Conservation (phyloP, 2,797 vertebrate species). For the Sebastes dallii region DNA sequence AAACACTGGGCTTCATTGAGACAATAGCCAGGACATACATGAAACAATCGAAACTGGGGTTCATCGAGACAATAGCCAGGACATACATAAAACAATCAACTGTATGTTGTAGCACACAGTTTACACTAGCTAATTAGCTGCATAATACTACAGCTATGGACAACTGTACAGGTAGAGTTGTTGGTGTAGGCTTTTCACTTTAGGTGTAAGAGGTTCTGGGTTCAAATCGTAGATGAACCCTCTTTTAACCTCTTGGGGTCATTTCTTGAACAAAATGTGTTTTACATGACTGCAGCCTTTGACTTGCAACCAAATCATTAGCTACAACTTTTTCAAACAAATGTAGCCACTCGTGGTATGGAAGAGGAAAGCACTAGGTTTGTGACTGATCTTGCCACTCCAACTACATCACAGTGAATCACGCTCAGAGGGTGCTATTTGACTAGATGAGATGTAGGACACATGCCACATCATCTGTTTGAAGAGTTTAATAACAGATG, state of each 20-base stretch:
- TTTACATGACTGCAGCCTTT: not conserved
- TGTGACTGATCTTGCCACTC: not conserved
- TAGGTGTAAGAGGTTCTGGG: no score
- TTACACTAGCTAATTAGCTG: not conserved
- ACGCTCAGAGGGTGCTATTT: not conserved
- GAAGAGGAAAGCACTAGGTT: not conserved
- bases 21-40: not conserved
- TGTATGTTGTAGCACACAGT: not conserved
- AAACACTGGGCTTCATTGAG: not conserved
- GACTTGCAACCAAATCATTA: not conserved
- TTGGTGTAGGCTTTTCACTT: no score
- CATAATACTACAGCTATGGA: not conserved
- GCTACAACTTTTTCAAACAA: not conserved
- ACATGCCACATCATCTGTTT: not conserved
- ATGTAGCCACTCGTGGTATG: not conserved
- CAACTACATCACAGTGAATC: not conserved
- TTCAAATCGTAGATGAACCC: no score
- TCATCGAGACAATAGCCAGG: not conserved
- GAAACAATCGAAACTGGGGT: no score
- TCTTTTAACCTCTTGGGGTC: no score
- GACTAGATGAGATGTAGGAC: not conserved
- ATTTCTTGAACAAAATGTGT: no score
- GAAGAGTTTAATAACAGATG: not conserved
- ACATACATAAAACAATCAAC: not conserved
- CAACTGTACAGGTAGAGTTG: rapidly evolving